A percentile compares a stretch with the other conserved stretches of the same genome.
Conservation (phyloP, 2,113 vertebrate species). For the Pelecanus crispus region DNA sequence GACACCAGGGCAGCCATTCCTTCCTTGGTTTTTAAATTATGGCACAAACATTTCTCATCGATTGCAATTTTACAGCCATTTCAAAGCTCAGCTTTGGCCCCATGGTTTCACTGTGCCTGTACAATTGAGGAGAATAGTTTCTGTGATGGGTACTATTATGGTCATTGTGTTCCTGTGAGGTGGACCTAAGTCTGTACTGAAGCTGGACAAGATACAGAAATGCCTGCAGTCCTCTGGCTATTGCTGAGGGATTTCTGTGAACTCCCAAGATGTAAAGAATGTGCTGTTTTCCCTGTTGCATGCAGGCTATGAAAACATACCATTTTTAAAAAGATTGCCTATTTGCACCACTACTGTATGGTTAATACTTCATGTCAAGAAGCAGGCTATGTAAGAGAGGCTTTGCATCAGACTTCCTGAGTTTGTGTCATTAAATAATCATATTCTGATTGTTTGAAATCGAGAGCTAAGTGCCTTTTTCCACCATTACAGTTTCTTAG, state of each 20-base stretch:
- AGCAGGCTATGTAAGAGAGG: neutral
- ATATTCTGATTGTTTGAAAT: neutral
- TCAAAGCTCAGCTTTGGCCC: slow-evolving; percentile 61
- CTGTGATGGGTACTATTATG: slow-evolving; percentile 63
- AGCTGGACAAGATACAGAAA: slow-evolving; percentile 37
- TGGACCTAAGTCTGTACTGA: slow-evolving; percentile 19
- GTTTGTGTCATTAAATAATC: neutral
- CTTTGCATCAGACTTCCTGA: neutral
- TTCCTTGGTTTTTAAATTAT: slow-evolving; percentile 69
- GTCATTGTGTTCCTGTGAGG: slow-evolving; percentile 60
- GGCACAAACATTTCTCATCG: slow-evolving; percentile 64
- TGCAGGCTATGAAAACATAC: neutral
- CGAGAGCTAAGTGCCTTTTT: neutral
- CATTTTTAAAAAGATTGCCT: neutral
- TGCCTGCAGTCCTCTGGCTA: neutral
- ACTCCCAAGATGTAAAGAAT: slow-evolving; percentile 23
- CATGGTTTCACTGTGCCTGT: slow-evolving; percentile 57
- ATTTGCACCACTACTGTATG: neutral
- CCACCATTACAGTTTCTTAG: neutral
- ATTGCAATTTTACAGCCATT: slow-evolving; percentile 69
- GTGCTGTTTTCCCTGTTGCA: neutral
- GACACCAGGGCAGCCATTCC: slow-evolving; percentile 58
- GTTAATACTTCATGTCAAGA: neutral
- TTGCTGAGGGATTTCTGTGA: slow-evolving; percentile 39
- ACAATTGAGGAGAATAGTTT: slow-evolving; percentile 69